Conservation (phyloP, 2,888 invertebrate species). For the Noctua janthina region DNA sequence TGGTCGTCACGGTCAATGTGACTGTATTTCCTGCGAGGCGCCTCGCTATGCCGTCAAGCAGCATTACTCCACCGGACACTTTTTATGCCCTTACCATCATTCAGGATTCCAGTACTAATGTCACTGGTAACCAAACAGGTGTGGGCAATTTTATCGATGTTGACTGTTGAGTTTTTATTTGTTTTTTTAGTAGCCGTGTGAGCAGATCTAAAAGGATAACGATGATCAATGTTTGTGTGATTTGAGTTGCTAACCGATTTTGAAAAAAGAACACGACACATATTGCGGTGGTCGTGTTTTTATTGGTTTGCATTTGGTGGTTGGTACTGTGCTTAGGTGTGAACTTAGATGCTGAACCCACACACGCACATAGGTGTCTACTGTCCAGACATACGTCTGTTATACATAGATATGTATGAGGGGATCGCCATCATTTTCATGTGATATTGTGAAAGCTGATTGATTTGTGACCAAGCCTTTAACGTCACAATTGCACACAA, state of each 20-base stretch:
- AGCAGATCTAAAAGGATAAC: constrained; percentile 28
- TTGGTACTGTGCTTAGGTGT: not conserved
- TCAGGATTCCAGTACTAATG: constrained; percentile 56
- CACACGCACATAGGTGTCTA: not conserved
- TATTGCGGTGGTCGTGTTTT: not conserved
- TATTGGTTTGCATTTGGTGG: not conserved
- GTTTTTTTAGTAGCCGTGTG: constrained; percentile 1
- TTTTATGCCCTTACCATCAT: constrained; percentile 56
- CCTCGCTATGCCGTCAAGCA: constrained; percentile 48
- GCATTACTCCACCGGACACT: constrained; percentile 46
- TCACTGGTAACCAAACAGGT: constrained; percentile 47
- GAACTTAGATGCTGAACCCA: not conserved
- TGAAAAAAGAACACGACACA: constrained; percentile 3
- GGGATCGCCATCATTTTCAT: not conserved
- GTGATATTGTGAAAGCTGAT: not conserved
- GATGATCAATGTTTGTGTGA: constrained; percentile 4
- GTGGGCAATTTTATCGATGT: constrained; percentile 46
- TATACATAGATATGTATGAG: not conserved
- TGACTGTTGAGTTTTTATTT: constrained; percentile 30
- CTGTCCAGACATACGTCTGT: not conserved
- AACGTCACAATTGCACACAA: not conserved
- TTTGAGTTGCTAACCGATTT: constrained; percentile 5
- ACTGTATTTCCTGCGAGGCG: constrained; percentile 40
- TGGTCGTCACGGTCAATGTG: constrained; percentile 32
- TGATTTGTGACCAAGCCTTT: not conserved